A percentile compares a stretch with the other conserved stretches of the same genome.
Conservation (phyloP, 2,113 vertebrate species). For the Cynocephalus volans region DNA sequence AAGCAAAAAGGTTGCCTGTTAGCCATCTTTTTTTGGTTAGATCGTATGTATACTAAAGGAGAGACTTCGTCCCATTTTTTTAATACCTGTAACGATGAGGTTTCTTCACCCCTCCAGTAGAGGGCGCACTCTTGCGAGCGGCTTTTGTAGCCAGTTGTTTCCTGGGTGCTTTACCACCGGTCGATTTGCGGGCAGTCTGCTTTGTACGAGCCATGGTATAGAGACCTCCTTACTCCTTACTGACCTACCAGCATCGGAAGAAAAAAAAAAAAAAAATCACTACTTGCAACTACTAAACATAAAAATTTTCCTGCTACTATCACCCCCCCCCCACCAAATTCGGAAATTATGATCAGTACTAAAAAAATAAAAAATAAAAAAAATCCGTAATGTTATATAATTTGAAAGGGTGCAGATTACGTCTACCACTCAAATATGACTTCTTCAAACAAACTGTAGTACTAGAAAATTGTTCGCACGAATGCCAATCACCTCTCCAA, state of each 20-base stretch:
- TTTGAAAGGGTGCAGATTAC: conserved; percentile 59
- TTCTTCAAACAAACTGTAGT: conserved; percentile 71
- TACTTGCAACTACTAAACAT: not conserved
- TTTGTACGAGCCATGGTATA: conserved; percentile 90
- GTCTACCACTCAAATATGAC: conserved; percentile 11
- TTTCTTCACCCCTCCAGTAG: conserved; percentile 91
- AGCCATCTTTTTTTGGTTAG: conserved; percentile 27
- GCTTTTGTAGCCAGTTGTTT: conserved; percentile 91
- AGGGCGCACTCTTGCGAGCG: conserved; percentile 91
- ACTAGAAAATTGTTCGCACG: conserved; percentile 33
- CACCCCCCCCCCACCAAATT: not conserved
- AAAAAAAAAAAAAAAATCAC: conserved; percentile 59
- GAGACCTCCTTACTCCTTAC: conserved; percentile 87
- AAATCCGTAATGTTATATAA: conserved; percentile 67
- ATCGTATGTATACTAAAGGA: not conserved
- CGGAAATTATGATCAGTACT: conserved; percentile 24
- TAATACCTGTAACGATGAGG: conserved; percentile 90
- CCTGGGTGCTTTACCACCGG: conserved; percentile 89
- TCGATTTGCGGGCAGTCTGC: conserved; percentile 91
- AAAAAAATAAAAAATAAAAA: not conserved
- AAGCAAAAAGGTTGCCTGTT: conserved; percentile 22
- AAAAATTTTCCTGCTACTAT: not conserved
- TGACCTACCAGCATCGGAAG: conserved; percentile 79
- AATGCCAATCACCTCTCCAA: conserved; percentile 9
- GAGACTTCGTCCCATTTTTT: not conserved